These are phyloP conservation scores for Zele albiditarsus DNA, from an alignment of 2,888 invertebrate genomes.

Conservation along the genomic window DNA sequence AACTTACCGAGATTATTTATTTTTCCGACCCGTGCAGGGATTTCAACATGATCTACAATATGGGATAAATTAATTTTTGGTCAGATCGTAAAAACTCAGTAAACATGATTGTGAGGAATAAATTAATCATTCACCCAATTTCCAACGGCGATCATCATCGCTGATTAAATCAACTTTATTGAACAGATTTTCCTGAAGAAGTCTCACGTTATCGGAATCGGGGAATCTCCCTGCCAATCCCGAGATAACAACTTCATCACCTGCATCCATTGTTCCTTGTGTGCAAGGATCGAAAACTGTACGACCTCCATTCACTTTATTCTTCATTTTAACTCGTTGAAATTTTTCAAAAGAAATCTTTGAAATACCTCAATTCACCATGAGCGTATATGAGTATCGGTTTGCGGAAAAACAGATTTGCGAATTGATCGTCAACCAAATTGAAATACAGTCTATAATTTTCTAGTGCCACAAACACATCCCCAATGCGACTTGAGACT, in stretches of 20 bases:
- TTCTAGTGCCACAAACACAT: background rate
- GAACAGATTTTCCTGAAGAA: conserved; percentile 82
- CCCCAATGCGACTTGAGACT: background rate
- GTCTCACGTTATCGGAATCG: conserved; percentile 82
- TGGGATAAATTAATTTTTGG: background rate
- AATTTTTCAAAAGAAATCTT: background rate
- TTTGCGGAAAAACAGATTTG: background rate
- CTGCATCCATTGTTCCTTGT: conserved; percentile 72
- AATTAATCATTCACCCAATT: conserved; percentile 56
- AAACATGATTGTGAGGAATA: background rate
- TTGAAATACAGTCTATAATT: background rate
- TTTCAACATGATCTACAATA: conserved; percentile 77
- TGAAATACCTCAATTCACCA: background rate
- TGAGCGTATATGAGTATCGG: background rate
- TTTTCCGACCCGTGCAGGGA: conserved; percentile 84
- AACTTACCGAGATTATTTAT: conserved; percentile 82
- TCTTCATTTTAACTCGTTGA: conserved; percentile 42
- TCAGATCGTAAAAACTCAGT: background rate
- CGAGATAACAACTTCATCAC: conserved; percentile 80
- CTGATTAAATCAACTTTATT: conserved; percentile 83
- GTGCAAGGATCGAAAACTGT: conserved; percentile 62
- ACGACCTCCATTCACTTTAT: conserved; percentile 9
- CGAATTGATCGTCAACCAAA: background rate
- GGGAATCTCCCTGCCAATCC: conserved; percentile 85
- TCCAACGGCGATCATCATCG: conserved; percentile 71